A percentile compares a stretch with the other conserved stretches of the same genome.
These are phyloP conservation scores for Rhyacophila evoluta DNA, from an alignment of 2,888 invertebrate genomes.

Conservation along the genomic window DNA sequence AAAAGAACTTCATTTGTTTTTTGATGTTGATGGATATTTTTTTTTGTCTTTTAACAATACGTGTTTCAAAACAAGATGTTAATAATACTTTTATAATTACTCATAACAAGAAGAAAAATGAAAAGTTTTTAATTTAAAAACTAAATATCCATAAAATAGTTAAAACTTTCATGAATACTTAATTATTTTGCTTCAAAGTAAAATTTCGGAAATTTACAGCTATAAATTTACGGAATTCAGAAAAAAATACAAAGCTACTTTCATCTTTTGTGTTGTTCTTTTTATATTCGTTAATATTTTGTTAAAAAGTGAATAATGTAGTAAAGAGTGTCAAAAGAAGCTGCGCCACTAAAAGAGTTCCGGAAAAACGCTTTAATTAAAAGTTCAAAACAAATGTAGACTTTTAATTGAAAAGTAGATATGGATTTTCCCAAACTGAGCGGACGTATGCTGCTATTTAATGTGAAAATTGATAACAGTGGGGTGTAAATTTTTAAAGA, in stretches of 20 bases:
- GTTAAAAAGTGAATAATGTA: not conserved
- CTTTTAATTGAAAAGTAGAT: conserved; percentile 40
- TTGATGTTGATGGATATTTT: no score
- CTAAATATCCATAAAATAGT: not conserved
- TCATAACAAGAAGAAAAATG: no score
- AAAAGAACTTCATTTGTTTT: no score
- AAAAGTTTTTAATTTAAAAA: no score
- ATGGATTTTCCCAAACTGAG: conserved; percentile 30
- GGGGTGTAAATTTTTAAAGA: no score
- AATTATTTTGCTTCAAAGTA: not conserved
- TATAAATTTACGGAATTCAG: not conserved
- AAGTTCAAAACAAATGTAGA: conserved; percentile 36
- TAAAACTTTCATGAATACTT: not conserved
- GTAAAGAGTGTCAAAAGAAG: not conserved
- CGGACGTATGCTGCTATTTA: not conserved
- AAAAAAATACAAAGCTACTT: not conserved
- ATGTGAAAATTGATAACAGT: not conserved
- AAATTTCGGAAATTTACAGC: not conserved
- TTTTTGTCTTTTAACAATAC: no score
- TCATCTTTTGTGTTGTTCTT: not conserved
- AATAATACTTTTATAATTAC: no score
- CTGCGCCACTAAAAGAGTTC: not conserved
- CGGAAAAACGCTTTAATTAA: conserved; percentile 36
- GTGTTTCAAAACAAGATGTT: no score
- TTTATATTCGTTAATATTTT: not conserved